Conservation (phyloP, 2,113 vertebrate genomes). For the Halichoeres trimaculatus region DNA sequence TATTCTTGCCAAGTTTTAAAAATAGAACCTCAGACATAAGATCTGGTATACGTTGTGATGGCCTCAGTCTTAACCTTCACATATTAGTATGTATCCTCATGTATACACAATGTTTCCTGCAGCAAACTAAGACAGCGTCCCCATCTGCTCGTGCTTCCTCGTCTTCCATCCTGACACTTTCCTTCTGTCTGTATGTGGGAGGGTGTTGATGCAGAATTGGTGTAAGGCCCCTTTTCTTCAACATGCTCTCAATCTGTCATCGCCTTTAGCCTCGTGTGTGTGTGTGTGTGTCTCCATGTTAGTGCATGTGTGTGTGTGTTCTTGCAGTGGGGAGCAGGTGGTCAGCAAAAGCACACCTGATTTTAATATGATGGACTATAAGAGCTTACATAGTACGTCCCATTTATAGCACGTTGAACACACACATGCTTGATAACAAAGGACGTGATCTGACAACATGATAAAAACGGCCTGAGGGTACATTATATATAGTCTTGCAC, state of each 20-base stretch:
- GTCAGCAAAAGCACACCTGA: slow-evolving; percentile 57
- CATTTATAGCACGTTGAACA: slow-evolving; percentile 51
- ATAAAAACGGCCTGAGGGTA: not conserved
- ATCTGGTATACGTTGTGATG: not conserved
- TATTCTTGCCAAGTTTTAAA: not conserved
- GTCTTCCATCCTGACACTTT: slow-evolving; percentile 45
- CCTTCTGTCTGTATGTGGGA: slow-evolving; percentile 60
- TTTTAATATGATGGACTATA: slow-evolving; percentile 50
- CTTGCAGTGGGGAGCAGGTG: slow-evolving; percentile 55
- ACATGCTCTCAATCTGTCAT: slow-evolving; percentile 73
- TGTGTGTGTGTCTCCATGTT: slow-evolving; percentile 13
- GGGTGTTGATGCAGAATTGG: slow-evolving; percentile 64
- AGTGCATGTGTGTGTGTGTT: slow-evolving; percentile 11
- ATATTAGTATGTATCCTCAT: not conserved
- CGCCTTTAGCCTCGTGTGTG: slow-evolving; percentile 15
- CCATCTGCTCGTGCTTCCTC: slow-evolving; percentile 42
- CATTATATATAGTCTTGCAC: not conserved
- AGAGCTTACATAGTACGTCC: slow-evolving; percentile 13
- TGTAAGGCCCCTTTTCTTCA: slow-evolving; percentile 60
- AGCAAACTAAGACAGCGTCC: slow-evolving; percentile 36
- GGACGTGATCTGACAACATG: slow-evolving; percentile 23
- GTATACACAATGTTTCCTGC: slow-evolving; percentile 6
- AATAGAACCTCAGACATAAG: not conserved
- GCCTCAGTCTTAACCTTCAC: not conserved
- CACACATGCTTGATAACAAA: slow-evolving; percentile 4